Conservation (phyloP, 2,888 invertebrate species). For the Fragum sueziense region DNA sequence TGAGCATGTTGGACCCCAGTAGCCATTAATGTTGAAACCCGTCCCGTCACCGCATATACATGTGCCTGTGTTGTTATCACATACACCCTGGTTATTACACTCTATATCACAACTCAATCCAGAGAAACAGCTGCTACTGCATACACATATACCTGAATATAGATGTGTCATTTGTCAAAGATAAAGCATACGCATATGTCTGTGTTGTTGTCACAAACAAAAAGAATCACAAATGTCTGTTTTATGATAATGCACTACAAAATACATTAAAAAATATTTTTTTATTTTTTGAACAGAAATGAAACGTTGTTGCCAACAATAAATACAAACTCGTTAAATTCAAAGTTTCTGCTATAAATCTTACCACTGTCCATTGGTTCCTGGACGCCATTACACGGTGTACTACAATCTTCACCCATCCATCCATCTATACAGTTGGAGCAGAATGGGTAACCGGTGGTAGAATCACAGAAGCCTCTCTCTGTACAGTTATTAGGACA, state of each 20-base stretch:
- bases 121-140: slow-evolving; percentile 45
- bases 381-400: slow-evolving; percentile 67
- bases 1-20: slow-evolving; percentile 67
- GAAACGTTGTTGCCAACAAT: too few species aligned
- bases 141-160: slow-evolving; percentile 51
- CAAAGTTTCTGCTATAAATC: too few species aligned
- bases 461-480: slow-evolving; percentile 62
- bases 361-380: slow-evolving; percentile 67
- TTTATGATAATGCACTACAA: too few species aligned
- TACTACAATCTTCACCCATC: slow-evolving; percentile 72
- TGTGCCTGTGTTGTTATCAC: slow-evolving; percentile 61
- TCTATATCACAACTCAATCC: slow-evolving; percentile 48
- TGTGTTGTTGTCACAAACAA: too few species aligned
- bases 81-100: slow-evolving; percentile 60
- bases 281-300: too few species aligned
- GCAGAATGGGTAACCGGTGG: slow-evolving; percentile 62
- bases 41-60: slow-evolving; percentile 55
- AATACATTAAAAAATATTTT: too few species aligned
- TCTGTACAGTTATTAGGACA: slow-evolving; percentile 69
- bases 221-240: too few species aligned
- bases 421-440: slow-evolving; percentile 67
- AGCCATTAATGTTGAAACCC: slow-evolving; percentile 55
- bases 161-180: too few species aligned
- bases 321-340: too few species aligned
- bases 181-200: too few species aligned